Conservation (phyloP, 2,113 vertebrate genomes). For the Rhabdomys dilectus region DNA sequence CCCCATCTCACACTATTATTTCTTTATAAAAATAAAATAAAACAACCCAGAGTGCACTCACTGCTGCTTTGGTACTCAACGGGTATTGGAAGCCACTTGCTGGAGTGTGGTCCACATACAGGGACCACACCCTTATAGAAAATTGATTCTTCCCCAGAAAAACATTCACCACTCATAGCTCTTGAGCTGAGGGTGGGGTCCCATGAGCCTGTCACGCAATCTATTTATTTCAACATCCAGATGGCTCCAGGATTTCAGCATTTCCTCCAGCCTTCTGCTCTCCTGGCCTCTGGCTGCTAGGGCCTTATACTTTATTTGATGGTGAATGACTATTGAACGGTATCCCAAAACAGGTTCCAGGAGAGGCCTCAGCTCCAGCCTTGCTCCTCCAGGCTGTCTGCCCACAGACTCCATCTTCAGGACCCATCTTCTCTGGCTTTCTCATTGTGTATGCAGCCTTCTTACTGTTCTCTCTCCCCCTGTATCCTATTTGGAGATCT, state of each 20-base stretch:
- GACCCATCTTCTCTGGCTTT: neutral
- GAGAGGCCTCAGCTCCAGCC: no score
- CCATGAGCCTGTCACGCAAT: neutral
- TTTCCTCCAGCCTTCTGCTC: neutral
- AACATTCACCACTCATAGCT: neutral
- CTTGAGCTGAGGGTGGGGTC: neutral
- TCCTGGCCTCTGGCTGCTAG: neutral
- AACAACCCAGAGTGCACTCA: neutral
- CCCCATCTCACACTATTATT: neutral
- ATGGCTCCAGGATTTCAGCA: neutral
- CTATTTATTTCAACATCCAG: neutral
- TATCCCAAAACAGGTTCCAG: neutral
- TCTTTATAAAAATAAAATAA: neutral
- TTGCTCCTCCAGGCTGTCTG: no score
- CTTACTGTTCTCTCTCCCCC: constrained; percentile 23
- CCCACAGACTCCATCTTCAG: neutral
- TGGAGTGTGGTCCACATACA: neutral
- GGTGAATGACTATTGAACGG: neutral
- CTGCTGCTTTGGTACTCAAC: neutral
- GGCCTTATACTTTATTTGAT: neutral
- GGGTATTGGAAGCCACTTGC: neutral
- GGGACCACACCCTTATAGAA: neutral
- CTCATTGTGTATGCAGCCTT: neutral
- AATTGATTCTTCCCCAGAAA: neutral
- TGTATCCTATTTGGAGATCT: constrained; percentile 59